phyloP scores from a whole-genome alignment of 2,888 invertebrate genomes.

The Ormyrus thymus region DNA sequence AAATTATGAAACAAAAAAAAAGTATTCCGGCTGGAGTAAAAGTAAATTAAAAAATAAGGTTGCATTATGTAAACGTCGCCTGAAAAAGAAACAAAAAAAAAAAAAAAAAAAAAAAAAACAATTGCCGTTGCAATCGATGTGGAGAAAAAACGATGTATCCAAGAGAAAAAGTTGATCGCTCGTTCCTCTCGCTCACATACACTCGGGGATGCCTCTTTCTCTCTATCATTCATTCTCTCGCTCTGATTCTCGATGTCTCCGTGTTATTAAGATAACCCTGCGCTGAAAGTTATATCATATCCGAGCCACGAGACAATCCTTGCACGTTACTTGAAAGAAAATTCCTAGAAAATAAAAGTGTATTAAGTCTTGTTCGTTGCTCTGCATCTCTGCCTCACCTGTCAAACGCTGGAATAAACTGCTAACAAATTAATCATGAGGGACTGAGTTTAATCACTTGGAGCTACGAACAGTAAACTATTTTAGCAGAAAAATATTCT shows the following conservation, averaged over 20 bases:
- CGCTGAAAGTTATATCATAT: conserved; percentile 78
- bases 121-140: conserved; percentile 2
- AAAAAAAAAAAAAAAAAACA: conserved; percentile 34
- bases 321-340: conserved; percentile 54
- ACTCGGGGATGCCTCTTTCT: conserved; percentile 37
- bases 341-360: conserved; percentile 54
- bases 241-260: conserved; percentile 56
- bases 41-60: conserved; percentile 29
- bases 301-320: conserved; percentile 77
- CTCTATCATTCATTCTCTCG: background rate
- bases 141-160: conserved; percentile 42
- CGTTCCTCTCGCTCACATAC: conserved; percentile 48
- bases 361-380: background rate
- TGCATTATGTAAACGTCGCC: no score
- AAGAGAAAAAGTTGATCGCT: conserved; percentile 66
- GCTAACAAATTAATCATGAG: no score
- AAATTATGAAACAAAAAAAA: conserved; percentile 3
- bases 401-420: background rate
- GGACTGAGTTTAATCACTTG: no score
- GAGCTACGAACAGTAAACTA: background rate
- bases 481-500: background rate
- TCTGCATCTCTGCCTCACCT: background rate
- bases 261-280: conserved; percentile 77
- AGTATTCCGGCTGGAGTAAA: conserved; percentile 38
- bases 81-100: conserved; percentile 4